phyloP scores from a whole-genome alignment of 1,140 invertebrate genomes.

The Orchestia grillus region DNA sequence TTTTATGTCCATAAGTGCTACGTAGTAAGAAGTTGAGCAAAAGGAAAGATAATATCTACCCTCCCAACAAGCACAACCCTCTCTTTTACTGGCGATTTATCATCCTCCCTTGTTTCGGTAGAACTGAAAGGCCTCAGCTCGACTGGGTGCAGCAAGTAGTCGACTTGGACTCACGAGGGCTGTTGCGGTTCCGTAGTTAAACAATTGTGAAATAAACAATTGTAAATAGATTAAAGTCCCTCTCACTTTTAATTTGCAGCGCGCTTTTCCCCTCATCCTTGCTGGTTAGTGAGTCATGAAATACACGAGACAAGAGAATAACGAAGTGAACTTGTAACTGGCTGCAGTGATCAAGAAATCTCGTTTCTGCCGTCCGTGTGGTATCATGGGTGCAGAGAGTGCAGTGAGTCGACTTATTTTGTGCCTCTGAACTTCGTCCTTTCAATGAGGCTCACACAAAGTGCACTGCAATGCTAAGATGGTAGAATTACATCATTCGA shows the following conservation, averaged over 20 bases:
- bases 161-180: not conserved
- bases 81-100: not conserved
- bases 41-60: not conserved
- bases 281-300: not conserved
- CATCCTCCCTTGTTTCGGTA: not conserved
- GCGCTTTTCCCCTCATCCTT: too few species aligned
- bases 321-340: not conserved
- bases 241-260: too few species aligned
- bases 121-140: not conserved
- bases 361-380: not conserved
- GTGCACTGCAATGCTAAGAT: not conserved
- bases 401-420: not conserved
- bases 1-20: too few species aligned
- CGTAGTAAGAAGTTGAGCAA: not conserved
- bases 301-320: not conserved
- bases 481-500: not conserved
- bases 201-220: too few species aligned
- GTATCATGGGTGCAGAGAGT: not conserved
- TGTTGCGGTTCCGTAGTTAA: too few species aligned
- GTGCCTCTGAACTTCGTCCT: not conserved
- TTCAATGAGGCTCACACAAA: not conserved
- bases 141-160: not conserved
- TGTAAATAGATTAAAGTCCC: too few species aligned
- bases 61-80: not conserved
- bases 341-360: not conserved